A percentile compares a stretch with the other conserved stretches of the same genome.
phyloP scores from a whole-genome alignment of 2,888 invertebrate species.

The Psylliodes chrysocephalus region DNA sequence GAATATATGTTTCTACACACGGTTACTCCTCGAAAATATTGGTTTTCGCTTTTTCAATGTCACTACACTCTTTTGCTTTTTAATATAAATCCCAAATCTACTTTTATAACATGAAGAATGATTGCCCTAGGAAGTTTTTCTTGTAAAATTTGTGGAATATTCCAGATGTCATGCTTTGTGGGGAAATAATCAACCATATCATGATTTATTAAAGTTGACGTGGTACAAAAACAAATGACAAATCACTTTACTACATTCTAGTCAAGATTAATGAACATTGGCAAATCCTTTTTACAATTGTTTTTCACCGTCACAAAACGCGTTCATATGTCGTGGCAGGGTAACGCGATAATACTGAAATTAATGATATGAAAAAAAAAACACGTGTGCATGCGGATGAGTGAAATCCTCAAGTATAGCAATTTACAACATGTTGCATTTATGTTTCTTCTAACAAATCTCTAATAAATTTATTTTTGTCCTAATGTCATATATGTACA shows the following conservation, averaged over 20 bases:
- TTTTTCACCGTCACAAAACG: slow-evolving; percentile 37
- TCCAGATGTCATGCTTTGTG: slow-evolving; percentile 22
- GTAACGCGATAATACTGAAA: slow-evolving; percentile 30
- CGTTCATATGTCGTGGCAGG: slow-evolving; percentile 33
- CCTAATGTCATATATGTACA: too few relatives aligned
- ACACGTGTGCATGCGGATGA: neutral
- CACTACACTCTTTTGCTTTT: too few relatives aligned
- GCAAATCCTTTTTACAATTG: slow-evolving; percentile 44
- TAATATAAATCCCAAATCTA: too few relatives aligned
- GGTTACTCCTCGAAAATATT: too few relatives aligned
- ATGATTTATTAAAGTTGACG: slow-evolving; percentile 50
- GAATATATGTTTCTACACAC: too few relatives aligned
- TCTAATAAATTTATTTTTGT: too few relatives aligned
- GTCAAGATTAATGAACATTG: slow-evolving; percentile 48
- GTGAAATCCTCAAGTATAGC: slow-evolving; percentile 2
- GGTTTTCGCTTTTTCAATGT: too few relatives aligned
- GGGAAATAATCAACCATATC: slow-evolving; percentile 50
- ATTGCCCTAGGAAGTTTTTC: slow-evolving; percentile 3
- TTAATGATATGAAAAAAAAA: slow-evolving; percentile 27
- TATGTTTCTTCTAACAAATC: too few relatives aligned
- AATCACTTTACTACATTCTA: slow-evolving; percentile 49
- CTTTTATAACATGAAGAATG: too few relatives aligned
- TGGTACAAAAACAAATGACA: slow-evolving; percentile 50
- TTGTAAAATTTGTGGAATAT: slow-evolving; percentile 12
- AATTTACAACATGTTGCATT: neutral